A percentile compares a stretch with the other conserved stretches of the same genome.
Conservation (phyloP, 2,113 vertebrate species). For the Phylloscopus trochilus region DNA sequence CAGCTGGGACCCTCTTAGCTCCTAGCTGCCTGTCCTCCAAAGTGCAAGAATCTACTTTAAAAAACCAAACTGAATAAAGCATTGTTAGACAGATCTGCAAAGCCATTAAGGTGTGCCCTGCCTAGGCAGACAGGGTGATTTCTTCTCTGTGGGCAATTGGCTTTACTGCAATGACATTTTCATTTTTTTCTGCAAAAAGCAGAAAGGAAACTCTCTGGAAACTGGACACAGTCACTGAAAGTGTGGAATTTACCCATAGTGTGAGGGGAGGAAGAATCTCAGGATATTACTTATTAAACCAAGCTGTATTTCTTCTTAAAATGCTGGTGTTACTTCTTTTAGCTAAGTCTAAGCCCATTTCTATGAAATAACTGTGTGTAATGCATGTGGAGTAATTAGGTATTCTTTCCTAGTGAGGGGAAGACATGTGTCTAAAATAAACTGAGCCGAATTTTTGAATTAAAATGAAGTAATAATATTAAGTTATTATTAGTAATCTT, state of each 20-base stretch:
- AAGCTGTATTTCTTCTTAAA: neutral
- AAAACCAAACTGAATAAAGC: neutral
- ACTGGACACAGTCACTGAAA: neutral
- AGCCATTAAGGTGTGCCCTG: neutral
- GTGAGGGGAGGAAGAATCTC: neutral
- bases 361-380: neutral
- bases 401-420: conserved; percentile 34
- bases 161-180: neutral
- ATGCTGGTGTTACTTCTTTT: neutral
- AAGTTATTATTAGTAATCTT: conserved; percentile 67
- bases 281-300: neutral
- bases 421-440: conserved; percentile 56
- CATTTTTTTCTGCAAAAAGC: neutral
- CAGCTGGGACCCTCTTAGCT: neutral
- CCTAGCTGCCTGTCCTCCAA: neutral
- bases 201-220: neutral
- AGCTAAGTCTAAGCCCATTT: neutral
- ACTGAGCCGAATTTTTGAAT: conserved; percentile 60
- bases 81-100: neutral
- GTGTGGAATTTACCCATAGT: neutral
- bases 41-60: neutral
- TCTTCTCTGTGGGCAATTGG: neutral
- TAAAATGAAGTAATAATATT: conserved; percentile 65
- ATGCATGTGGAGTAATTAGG: neutral
- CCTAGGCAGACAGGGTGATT: neutral